A percentile compares a stretch with the other conserved stretches of the same genome.
phyloP scores from a whole-genome alignment of 1,140 invertebrate genomes.

The Aphelenchoides fujianensis region DNA sequence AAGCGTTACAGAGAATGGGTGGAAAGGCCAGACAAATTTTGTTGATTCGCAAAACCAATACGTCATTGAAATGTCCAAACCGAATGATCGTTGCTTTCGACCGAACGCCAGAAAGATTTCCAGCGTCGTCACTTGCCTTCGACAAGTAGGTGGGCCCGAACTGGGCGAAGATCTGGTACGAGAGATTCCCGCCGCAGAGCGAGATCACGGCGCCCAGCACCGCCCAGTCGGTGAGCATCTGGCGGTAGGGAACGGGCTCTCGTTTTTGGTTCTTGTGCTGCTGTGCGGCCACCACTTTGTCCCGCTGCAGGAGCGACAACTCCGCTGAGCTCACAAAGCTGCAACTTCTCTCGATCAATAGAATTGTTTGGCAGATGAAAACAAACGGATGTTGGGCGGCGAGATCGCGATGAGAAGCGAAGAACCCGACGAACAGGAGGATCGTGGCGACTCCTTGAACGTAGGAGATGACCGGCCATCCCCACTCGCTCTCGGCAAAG shows the following conservation, averaged over 20 bases:
- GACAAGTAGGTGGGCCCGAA: conserved; percentile 57
- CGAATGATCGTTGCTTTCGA: too few relatives aligned
- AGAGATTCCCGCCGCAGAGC: conserved; percentile 1
- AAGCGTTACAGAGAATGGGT: too few relatives aligned
- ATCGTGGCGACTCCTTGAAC: conserved; percentile 25
- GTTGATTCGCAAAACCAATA: too few relatives aligned
- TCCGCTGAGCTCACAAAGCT: not conserved
- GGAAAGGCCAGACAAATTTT: too few relatives aligned
- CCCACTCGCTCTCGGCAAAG: conserved; percentile 10
- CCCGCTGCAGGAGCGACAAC: conserved; percentile 9
- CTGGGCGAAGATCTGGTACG: conserved; percentile 51
- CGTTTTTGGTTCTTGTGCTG: conserved; percentile 3
- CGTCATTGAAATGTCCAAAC: too few relatives aligned
- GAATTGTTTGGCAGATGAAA: too few relatives aligned
- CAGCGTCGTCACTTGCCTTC: too few relatives aligned
- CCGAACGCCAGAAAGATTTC: too few relatives aligned
- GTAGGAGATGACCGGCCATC: conserved; percentile 18
- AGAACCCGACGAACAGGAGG: conserved; percentile 11
- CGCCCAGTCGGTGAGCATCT: conserved; percentile 10
- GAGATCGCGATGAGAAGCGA: conserved; percentile 19
- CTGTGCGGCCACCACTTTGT: not conserved
- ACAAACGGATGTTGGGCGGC: conserved; percentile 13
- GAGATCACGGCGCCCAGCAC: not conserved
- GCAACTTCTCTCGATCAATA: too few relatives aligned
- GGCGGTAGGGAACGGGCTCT: not conserved